These are phyloP conservation scores for Actinia equina DNA, from an alignment of 64 coral and sea anemone genomes.

Conservation along the genomic window DNA sequence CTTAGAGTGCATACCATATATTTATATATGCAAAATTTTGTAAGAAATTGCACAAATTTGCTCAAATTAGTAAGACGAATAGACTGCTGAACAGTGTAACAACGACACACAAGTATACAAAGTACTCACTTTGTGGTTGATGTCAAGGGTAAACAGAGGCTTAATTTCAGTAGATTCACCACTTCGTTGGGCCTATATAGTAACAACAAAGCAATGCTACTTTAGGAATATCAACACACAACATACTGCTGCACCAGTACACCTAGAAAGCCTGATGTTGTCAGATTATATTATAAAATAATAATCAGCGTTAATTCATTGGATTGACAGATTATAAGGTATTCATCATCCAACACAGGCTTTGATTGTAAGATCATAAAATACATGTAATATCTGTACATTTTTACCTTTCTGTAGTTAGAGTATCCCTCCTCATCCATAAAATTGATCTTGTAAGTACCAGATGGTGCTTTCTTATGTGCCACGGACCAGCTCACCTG, in stretches of 20 bases:
- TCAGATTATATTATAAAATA: constrained; percentile 56
- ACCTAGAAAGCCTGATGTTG: background rate
- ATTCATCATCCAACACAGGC: constrained; percentile 62
- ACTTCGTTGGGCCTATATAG: constrained; percentile 83
- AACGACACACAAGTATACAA: background rate
- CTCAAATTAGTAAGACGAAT: no score
- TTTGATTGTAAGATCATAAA: background rate
- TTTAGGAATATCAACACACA: background rate
- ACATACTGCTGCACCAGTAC: background rate
- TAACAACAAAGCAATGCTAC: background rate
- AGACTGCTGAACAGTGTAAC: no score
- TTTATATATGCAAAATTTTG: no score
- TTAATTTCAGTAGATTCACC: constrained; percentile 75
- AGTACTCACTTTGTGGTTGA: constrained; percentile 77
- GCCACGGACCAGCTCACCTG: constrained; percentile 94
- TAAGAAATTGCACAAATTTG: no score
- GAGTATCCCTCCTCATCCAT: constrained; percentile 95
- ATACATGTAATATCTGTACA: no score
- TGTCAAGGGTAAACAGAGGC: constrained; percentile 85
- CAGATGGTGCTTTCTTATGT: constrained; percentile 84
- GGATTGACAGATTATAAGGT: constrained; percentile 91
- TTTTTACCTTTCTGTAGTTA: constrained; percentile 84
- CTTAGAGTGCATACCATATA: no score
- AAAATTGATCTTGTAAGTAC: constrained; percentile 78
- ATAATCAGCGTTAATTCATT: constrained; percentile 85